phyloP scores from a whole-genome alignment of 2,113 vertebrate species.

The Plectropomus leopardus region DNA sequence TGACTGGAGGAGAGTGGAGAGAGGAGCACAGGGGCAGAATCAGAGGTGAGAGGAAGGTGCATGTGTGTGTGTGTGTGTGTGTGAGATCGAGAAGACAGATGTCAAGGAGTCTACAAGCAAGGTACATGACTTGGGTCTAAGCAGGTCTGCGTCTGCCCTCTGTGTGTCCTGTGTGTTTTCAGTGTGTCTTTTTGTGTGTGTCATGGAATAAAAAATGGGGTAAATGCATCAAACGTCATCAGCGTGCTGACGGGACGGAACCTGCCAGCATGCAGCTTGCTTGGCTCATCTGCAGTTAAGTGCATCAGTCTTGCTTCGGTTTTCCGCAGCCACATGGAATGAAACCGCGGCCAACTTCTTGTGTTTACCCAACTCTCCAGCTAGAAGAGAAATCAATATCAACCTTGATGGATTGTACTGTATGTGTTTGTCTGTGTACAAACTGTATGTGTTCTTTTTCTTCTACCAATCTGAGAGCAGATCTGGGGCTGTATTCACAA shows the following conservation, averaged over 20 bases:
- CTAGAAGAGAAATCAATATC: slow-evolving; percentile 9
- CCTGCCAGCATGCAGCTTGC: slow-evolving; percentile 36
- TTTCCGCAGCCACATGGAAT: slow-evolving; percentile 27
- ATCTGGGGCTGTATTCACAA: not conserved
- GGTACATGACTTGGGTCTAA: slow-evolving; percentile 70
- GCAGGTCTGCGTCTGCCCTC: slow-evolving; percentile 56
- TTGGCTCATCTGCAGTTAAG: slow-evolving; percentile 49
- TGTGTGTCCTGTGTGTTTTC: slow-evolving; percentile 52
- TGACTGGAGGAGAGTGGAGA: not conserved
- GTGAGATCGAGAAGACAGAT: slow-evolving; percentile 56
- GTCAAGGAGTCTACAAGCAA: slow-evolving; percentile 55
- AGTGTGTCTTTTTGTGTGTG: slow-evolving; percentile 33
- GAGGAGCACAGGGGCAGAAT: slow-evolving; percentile 31
- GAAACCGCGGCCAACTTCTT: slow-evolving; percentile 17
- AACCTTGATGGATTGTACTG: slow-evolving; percentile 15
- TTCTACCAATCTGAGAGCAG: not conserved
- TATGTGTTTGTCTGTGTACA: not conserved
- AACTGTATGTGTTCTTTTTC: not conserved
- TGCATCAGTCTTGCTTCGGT: slow-evolving; percentile 42
- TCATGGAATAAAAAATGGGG: slow-evolving; percentile 24
- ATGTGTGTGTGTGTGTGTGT: slow-evolving; percentile 1
- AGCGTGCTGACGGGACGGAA: slow-evolving; percentile 40
- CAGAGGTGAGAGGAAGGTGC: slow-evolving; percentile 43
- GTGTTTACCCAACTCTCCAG: slow-evolving; percentile 30
- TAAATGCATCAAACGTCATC: slow-evolving; percentile 51